phyloP scores from a whole-genome alignment of 2,113 vertebrate genomes.

The Hystrix cristata region DNA sequence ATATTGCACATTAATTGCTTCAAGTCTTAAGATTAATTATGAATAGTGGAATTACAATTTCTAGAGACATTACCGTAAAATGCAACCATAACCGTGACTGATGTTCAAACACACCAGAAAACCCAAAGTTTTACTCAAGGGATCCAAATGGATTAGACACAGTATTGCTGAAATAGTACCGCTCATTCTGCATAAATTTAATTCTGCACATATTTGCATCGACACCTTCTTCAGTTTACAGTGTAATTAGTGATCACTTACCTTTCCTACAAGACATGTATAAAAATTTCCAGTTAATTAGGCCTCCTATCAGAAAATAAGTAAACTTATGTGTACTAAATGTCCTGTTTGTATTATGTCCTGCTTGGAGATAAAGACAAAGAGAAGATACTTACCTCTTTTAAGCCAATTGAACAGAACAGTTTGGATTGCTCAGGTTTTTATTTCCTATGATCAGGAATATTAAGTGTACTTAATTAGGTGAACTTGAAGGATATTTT shows the following conservation, averaged over 20 bases:
- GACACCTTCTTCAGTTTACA: background rate
- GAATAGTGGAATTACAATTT: background rate
- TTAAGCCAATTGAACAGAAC: background rate
- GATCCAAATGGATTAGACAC: background rate
- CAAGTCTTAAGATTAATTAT: background rate
- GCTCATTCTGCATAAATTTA: background rate
- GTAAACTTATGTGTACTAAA: background rate
- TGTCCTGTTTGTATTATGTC: background rate
- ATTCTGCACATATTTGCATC: background rate
- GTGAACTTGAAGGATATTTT: background rate
- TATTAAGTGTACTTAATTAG: background rate
- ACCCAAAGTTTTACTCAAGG: background rate
- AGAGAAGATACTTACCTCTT: background rate
- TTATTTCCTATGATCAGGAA: background rate
- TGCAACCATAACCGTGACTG: background rate
- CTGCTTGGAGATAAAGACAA: background rate
- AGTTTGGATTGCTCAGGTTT: background rate
- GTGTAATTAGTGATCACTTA: background rate
- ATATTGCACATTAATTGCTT: background rate
- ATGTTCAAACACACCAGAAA: background rate
- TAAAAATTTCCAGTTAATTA: constrained; percentile 33
- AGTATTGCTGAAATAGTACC: background rate
- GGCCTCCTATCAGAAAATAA: background rate
- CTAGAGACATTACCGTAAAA: background rate
- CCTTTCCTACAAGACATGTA: background rate